These are phyloP conservation scores for Drosophila erecta DNA, from an alignment of 1,140 invertebrate species.

Conservation along the genomic window DNA sequence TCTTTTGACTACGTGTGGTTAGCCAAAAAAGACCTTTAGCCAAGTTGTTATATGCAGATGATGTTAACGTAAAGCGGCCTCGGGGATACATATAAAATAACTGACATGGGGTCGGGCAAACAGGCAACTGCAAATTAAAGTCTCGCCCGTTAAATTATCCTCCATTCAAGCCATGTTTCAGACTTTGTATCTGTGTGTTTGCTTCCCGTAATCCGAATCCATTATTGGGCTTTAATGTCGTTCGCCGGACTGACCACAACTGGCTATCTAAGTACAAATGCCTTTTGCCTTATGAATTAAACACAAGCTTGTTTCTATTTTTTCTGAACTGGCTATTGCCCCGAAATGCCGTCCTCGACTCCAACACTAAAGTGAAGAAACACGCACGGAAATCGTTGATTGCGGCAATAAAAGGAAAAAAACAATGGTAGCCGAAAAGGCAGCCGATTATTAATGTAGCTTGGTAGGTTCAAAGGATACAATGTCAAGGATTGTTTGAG, in stretches of 20 bases:
- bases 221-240: slow-evolving; percentile 71
- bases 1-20: slow-evolving; percentile 30
- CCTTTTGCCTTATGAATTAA: slow-evolving; percentile 65
- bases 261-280: slow-evolving; percentile 34
- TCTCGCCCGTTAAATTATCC: slow-evolving; percentile 47
- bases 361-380: slow-evolving; percentile 25
- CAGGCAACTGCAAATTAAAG: slow-evolving; percentile 47
- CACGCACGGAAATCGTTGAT: slow-evolving; percentile 70
- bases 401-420: slow-evolving; percentile 31
- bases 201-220: slow-evolving; percentile 14
- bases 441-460: slow-evolving; percentile 20
- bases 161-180: slow-evolving; percentile 23
- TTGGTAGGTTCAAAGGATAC: slow-evolving; percentile 15
- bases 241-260: slow-evolving; percentile 14
- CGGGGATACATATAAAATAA: slow-evolving; percentile 59
- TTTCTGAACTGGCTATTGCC: slow-evolving; percentile 21
- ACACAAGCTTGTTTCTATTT: slow-evolving; percentile 48
- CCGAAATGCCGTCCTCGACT: slow-evolving; percentile 33
- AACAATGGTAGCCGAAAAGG: slow-evolving; percentile 39
- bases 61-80: slow-evolving; percentile 66
- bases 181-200: slow-evolving; percentile 1
- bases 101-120: slow-evolving; percentile 29
- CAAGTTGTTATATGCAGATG: slow-evolving; percentile 57
- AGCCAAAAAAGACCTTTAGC: slow-evolving; percentile 12
- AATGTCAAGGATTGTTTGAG: slow-evolving; percentile 14